A percentile compares a stretch with the other conserved stretches of the same genome.
phyloP scores from a whole-genome alignment of 2,113 vertebrate species.

The Muntiacus reevesi region DNA sequence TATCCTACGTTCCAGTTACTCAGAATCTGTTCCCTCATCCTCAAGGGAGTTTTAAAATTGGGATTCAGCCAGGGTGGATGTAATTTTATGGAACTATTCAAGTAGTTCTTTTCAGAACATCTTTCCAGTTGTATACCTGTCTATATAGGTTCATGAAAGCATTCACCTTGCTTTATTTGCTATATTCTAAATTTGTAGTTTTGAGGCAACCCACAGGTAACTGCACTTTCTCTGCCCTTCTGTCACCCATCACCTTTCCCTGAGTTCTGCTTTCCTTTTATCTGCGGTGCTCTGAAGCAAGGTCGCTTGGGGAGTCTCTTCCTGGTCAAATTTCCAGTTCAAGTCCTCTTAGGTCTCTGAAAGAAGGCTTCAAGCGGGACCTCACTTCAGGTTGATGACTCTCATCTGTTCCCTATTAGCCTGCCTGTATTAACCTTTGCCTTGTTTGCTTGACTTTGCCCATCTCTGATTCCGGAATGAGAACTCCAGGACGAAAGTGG shows the following conservation, averaged over 20 bases:
- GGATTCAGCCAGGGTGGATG: neutral
- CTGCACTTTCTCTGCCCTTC: neutral
- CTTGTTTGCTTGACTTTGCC: conserved; percentile 72
- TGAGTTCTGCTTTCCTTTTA: conserved; percentile 26
- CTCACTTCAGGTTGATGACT: neutral
- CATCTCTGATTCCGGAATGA: conserved; percentile 60
- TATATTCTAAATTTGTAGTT: neutral
- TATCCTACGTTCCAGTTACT: neutral
- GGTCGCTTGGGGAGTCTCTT: neutral
- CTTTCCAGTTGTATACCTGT: neutral
- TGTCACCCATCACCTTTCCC: conserved; percentile 11
- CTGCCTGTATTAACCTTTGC: conserved; percentile 64
- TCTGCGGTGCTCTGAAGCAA: neutral
- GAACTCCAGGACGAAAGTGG: conserved; percentile 24
- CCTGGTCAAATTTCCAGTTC: conserved; percentile 67
- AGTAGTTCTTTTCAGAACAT: neutral
- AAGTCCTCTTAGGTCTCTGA: conserved; percentile 23
- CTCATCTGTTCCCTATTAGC: conserved; percentile 66
- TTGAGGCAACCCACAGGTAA: neutral
- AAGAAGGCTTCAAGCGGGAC: neutral
- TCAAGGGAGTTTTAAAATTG: neutral
- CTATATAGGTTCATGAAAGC: neutral
- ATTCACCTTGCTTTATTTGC: neutral
- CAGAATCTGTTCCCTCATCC: neutral
- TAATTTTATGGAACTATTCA: neutral